A percentile compares a stretch with the other conserved stretches of the same genome.
These are phyloP conservation scores for Fundulus diaphanus DNA, from an alignment of 2,797 vertebrate genomes.

Conservation along the genomic window DNA sequence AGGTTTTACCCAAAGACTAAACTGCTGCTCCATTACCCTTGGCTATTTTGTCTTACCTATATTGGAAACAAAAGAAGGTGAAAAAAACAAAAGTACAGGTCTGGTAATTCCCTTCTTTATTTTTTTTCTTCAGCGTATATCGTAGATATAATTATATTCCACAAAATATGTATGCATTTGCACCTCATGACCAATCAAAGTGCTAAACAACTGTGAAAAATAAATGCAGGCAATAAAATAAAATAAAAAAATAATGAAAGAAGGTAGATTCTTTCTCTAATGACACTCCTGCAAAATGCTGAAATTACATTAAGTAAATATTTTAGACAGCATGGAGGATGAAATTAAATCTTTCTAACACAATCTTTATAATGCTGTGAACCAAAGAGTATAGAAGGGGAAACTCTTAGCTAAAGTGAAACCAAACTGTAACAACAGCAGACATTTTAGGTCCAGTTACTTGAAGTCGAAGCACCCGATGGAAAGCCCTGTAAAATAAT, in stretches of 20 bases:
- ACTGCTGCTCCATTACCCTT: not conserved
- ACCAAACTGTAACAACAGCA: not conserved
- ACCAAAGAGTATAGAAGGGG: not conserved
- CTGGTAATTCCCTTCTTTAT: not conserved
- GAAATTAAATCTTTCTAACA: not conserved
- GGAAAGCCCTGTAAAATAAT: not conserved
- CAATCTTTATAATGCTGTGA: not conserved
- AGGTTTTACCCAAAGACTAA: no score
- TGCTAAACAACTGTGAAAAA: slow-evolving; percentile 5
- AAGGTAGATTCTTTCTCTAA: not conserved
- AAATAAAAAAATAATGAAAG: not conserved
- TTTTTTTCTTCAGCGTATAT: not conserved
- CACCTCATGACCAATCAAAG: not conserved
- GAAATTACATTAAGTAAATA: not conserved
- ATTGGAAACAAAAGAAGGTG: not conserved
- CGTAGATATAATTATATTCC: not conserved
- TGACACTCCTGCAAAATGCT: not conserved
- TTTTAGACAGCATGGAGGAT: not conserved
- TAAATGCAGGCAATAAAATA: not conserved
- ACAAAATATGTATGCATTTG: not conserved
- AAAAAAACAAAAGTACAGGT: not conserved
- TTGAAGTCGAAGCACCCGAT: not conserved
- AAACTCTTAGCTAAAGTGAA: not conserved
- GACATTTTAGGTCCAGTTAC: slow-evolving; percentile 1
- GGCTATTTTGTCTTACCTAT: not conserved